Percentiles rank a stretch among this genome's conserved stretches.
Evolutionary conservation across 2,113 vertebrate genomes (phyloP).

Genomic region (Brienomyrus brachyistius): DNA sequence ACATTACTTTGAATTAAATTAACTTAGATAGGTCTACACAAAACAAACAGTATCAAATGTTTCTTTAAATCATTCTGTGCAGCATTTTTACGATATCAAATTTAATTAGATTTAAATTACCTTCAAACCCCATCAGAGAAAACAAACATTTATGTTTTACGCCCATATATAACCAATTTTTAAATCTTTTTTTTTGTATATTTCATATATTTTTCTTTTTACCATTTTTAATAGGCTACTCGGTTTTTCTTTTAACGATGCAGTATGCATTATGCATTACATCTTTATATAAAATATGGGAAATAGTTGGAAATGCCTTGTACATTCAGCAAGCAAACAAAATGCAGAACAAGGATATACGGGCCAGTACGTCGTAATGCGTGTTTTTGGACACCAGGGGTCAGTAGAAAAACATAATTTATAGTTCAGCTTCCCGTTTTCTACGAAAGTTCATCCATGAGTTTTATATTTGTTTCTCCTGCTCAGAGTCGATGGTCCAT

Average conservation of each 20-base stretch:
- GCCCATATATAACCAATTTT: neutral
- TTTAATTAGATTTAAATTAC: neutral
- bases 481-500: neutral
- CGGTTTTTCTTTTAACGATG: neutral
- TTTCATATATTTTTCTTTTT: neutral
- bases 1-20: neutral
- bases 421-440: neutral
- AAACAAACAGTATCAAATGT: neutral
- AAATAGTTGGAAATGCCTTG: neutral
- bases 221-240: neutral
- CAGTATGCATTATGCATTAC: neutral
- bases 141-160: neutral
- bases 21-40: neutral
- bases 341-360: neutral
- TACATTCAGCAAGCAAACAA: neutral
- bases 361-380: neutral
- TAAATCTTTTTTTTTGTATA: neutral
- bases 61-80: neutral
- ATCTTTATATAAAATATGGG: neutral
- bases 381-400: slow-evolving; percentile 3
- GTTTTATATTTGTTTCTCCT: neutral
- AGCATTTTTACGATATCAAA: neutral
- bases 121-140: neutral
- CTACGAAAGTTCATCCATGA: neutral
- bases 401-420: neutral